Conservation (phyloP, 2,888 invertebrate species). For the Heliconius sara region DNA sequence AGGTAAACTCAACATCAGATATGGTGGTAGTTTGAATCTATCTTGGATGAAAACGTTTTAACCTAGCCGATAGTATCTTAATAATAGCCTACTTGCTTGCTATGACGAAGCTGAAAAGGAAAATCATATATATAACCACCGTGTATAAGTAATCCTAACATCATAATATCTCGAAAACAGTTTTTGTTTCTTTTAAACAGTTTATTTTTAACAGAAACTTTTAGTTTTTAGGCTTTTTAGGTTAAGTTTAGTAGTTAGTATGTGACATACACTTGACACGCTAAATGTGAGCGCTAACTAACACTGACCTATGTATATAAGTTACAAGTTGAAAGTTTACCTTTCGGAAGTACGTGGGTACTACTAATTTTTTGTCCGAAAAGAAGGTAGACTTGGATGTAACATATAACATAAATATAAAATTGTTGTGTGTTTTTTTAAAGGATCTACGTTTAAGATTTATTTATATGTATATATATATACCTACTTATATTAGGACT, state of each 20-base stretch:
- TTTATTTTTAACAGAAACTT: background rate
- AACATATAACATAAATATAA: too few relatives aligned
- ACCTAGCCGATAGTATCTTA: too few relatives aligned
- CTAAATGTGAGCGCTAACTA: slow-evolving; percentile 8
- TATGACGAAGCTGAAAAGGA: background rate
- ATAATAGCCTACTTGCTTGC: too few relatives aligned
- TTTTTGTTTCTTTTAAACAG: background rate
- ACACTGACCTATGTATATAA: background rate
- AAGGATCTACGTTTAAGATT: too few relatives aligned
- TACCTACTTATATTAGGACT: too few relatives aligned
- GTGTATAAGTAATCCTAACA: background rate
- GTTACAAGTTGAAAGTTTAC: background rate
- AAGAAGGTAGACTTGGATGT: background rate
- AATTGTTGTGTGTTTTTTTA: too few relatives aligned
- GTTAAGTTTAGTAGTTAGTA: slow-evolving; percentile 16
- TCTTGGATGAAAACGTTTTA: too few relatives aligned
- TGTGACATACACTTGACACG: slow-evolving; percentile 14
- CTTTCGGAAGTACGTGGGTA: background rate
- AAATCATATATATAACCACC: background rate
- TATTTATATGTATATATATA: too few relatives aligned
- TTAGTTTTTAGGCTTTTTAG: slow-evolving; percentile 12
- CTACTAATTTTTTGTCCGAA: background rate
- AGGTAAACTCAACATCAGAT: too few relatives aligned
- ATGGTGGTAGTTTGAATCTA: too few relatives aligned
- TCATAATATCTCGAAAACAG: background rate